These are phyloP conservation scores for Grammomys surdaster DNA, from an alignment of 2,113 vertebrate species.

Conservation along the genomic window DNA sequence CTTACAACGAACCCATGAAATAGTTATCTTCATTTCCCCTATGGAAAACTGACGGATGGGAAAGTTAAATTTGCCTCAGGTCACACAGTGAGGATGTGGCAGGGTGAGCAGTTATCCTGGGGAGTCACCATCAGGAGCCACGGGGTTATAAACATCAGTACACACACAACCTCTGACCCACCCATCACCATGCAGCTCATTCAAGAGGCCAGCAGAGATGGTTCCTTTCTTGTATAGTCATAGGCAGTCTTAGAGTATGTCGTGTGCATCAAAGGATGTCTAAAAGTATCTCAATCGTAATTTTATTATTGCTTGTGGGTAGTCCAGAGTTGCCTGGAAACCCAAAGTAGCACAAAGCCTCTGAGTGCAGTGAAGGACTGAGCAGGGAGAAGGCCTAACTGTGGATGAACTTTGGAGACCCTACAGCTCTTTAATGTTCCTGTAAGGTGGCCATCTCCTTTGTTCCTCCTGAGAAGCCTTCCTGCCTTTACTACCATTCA, in stretches of 20 bases:
- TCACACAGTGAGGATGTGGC: not conserved
- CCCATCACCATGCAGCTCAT: too few relatives aligned
- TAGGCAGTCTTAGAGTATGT: not conserved
- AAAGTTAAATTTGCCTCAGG: not conserved
- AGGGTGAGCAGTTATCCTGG: not conserved
- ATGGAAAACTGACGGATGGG: not conserved
- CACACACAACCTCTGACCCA: rapidly evolving
- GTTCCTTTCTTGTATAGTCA: constrained; percentile 27
- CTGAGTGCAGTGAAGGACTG: not conserved
- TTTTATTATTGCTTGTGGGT: not conserved
- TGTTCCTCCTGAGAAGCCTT: constrained; percentile 7
- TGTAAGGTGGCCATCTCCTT: not conserved
- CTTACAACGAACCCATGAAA: not conserved
- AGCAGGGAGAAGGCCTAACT: not conserved
- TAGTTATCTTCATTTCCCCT: not conserved
- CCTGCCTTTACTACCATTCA: constrained; percentile 18
- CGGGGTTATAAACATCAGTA: not conserved
- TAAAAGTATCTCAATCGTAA: not conserved
- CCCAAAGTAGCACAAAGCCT: not conserved
- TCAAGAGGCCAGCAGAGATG: not conserved
- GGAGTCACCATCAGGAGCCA: not conserved
- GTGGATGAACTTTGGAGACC: not conserved
- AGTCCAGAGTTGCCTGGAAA: not conserved
- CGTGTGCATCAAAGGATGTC: not conserved
- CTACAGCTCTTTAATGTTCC: not conserved